These are phyloP conservation scores for Trematocara macrostoma DNA, from an alignment of 2,113 vertebrate species.

Conservation along the genomic window DNA sequence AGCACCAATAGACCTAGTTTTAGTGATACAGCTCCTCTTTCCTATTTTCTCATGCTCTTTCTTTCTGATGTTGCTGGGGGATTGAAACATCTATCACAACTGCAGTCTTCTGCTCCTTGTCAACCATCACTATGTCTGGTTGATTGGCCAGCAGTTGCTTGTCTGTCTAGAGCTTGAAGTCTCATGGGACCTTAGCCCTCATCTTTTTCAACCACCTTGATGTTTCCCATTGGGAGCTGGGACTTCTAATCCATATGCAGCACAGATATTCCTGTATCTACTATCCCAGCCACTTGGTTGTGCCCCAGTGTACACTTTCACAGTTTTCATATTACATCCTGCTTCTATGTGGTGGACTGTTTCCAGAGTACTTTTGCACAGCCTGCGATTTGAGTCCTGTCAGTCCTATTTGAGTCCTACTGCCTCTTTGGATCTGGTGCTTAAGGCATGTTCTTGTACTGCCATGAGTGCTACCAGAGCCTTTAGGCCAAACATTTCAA, in stretches of 20 bases:
- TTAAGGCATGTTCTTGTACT: not conserved
- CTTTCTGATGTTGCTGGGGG: not conserved
- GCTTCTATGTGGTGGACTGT: not conserved
- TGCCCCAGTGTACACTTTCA: not conserved
- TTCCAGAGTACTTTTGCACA: not conserved
- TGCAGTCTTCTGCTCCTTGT: not conserved
- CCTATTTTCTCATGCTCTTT: not conserved
- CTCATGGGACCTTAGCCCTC: not conserved
- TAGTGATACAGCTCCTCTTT: not conserved
- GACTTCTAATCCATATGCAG: not conserved
- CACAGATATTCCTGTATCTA: not conserved
- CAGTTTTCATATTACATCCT: not conserved
- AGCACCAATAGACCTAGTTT: not conserved
- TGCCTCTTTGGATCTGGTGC: not conserved
- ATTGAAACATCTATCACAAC: not conserved
- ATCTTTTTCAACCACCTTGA: not conserved
- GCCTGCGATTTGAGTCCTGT: not conserved
- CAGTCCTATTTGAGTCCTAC: rapidly evolving
- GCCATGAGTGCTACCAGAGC: not conserved
- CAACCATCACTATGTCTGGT: not conserved
- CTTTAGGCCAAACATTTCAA: not conserved
- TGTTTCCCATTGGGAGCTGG: not conserved
- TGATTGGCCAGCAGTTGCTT: not conserved
- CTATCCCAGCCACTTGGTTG: not conserved
- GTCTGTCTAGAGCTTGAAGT: not conserved